Evolutionary conservation across 2,797 vertebrate genomes (phyloP).

Genomic region (Podargus strigoides): DNA sequence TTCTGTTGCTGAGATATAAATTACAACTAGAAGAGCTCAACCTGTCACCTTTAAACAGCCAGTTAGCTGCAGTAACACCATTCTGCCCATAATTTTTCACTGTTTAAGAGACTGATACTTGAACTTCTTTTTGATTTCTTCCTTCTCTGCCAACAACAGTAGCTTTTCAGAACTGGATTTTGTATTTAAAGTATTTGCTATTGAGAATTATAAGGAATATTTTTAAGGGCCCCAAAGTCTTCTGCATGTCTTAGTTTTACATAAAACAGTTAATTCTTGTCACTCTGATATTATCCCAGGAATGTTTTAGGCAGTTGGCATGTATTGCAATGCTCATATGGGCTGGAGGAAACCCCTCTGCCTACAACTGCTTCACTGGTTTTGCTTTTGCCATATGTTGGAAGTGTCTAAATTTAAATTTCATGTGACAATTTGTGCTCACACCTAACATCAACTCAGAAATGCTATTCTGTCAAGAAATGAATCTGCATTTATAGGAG

Average conservation of each 20-base stretch:
- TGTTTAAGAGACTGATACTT: slow-evolving; percentile 40
- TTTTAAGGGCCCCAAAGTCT: background rate
- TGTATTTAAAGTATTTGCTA: background rate
- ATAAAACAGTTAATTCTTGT: background rate
- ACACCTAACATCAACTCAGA: background rate
- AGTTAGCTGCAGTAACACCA: slow-evolving; percentile 37
- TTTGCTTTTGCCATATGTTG: background rate
- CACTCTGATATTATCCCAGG: background rate
- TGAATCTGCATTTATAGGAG: background rate
- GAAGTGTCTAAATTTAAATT: background rate
- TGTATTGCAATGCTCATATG: background rate
- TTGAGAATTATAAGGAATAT: background rate
- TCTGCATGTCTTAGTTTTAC: background rate
- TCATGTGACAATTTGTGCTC: background rate
- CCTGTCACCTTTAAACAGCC: slow-evolving; percentile 65
- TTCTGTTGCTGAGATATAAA: slow-evolving; percentile 70
- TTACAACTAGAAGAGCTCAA: slow-evolving; percentile 56
- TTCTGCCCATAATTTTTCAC: slow-evolving; percentile 55
- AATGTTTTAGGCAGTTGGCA: background rate
- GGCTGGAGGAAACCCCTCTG: background rate
- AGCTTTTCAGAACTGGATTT: slow-evolving; percentile 17
- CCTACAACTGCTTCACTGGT: background rate
- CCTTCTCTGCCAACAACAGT: background rate
- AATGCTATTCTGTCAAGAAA: background rate
- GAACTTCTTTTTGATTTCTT: background rate